phyloP scores from a whole-genome alignment of 2,888 invertebrate species.

The Molanna angustata region DNA sequence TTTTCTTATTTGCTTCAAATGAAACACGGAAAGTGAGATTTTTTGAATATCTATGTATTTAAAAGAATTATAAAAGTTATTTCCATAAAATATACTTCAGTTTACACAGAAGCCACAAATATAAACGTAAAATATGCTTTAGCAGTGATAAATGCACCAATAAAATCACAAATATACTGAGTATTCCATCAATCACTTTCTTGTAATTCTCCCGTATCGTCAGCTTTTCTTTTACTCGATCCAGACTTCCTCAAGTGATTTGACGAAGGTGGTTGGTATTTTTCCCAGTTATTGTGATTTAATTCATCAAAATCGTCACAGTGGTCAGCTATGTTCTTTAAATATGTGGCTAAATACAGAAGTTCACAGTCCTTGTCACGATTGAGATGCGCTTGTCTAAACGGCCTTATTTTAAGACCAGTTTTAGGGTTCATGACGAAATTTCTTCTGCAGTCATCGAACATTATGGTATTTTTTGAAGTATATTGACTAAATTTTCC shows the following conservation, averaged over 20 bases:
- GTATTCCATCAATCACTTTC: background rate
- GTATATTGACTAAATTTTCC: slow-evolving; percentile 88
- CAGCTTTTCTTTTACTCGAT: slow-evolving; percentile 50
- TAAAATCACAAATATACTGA: no score
- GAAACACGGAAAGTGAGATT: no score
- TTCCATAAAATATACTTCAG: no score
- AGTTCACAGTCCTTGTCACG: slow-evolving; percentile 81
- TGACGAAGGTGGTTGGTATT: slow-evolving; percentile 57
- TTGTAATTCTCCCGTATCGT: slow-evolving; percentile 38
- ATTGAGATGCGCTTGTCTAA: slow-evolving; percentile 87
- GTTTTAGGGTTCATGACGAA: slow-evolving; percentile 97
- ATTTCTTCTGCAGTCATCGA: slow-evolving; percentile 93
- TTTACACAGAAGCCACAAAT: no score
- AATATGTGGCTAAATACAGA: slow-evolving; percentile 73
- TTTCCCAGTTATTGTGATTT: slow-evolving; percentile 92
- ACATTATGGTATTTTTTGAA: slow-evolving; percentile 94
- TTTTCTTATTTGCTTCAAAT: no score
- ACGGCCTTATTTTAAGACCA: slow-evolving; percentile 87
- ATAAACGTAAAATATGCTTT: no score
- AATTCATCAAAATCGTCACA: slow-evolving; percentile 79
- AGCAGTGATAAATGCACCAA: no score
- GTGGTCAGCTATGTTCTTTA: slow-evolving; percentile 76
- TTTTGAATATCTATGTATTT: no score
- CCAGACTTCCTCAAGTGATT: slow-evolving; percentile 37
- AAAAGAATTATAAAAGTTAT: no score